phyloP scores from a whole-genome alignment of 2,113 vertebrate genomes.

The Etia nguti region DNA sequence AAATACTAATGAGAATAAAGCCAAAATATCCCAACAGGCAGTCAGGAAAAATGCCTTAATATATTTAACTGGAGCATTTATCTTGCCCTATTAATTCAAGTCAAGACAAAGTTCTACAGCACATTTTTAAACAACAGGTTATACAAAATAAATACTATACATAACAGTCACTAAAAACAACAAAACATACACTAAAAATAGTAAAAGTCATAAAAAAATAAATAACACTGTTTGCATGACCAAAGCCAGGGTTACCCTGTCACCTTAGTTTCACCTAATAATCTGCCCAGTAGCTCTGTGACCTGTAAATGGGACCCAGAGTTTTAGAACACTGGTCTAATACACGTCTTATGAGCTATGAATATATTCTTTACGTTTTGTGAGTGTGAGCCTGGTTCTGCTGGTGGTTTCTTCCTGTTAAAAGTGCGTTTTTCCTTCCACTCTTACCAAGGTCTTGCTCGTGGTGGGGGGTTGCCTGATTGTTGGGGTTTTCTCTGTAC shows the following conservation, averaged over 20 bases:
- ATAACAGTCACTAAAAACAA: not conserved
- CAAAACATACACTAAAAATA: not conserved
- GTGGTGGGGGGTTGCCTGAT: not conserved
- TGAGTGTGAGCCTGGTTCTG: not conserved
- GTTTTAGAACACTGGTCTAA: not conserved
- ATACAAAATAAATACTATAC: not conserved
- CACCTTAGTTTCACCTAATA: not conserved
- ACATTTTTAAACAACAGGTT: not conserved
- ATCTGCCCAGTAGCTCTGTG: not conserved
- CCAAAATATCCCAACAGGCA: not conserved
- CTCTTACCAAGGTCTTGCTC: not conserved
- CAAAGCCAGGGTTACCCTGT: not conserved
- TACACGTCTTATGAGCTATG: not conserved
- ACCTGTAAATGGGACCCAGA: too few species aligned
- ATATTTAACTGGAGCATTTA: not conserved
- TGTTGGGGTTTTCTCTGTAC: not conserved
- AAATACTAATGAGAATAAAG: not conserved
- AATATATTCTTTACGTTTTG: not conserved
- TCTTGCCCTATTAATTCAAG: not conserved
- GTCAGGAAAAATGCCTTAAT: not conserved
- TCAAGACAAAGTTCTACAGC: not conserved
- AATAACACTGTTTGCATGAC: not conserved
- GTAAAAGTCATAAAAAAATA: not conserved
- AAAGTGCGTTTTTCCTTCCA: not conserved
- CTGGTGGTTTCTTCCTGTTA: not conserved